Conservation (phyloP, 1,140 invertebrate species). For the Eufriesea mexicana region DNA sequence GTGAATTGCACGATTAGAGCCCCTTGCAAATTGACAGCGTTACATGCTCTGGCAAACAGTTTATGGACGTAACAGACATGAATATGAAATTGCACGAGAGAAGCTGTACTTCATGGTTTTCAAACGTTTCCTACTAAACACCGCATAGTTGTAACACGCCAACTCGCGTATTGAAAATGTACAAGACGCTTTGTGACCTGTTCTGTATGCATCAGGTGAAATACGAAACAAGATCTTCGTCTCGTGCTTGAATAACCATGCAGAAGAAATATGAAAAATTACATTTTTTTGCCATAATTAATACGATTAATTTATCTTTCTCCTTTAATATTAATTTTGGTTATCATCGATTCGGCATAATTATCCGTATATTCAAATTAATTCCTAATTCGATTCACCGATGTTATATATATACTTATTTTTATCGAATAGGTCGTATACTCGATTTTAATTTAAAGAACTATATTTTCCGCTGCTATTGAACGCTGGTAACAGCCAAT, state of each 20-base stretch:
- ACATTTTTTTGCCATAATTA: too few species aligned
- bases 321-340: too few species aligned
- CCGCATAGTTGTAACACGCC: not conserved
- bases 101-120: slow-evolving; percentile 11
- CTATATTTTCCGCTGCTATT: too few species aligned
- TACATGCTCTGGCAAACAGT: not conserved
- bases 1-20: not conserved
- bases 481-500: too few species aligned
- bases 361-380: too few species aligned
- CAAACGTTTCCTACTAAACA: slow-evolving; percentile 19
- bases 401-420: too few species aligned
- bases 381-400: too few species aligned
- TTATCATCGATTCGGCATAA: too few species aligned
- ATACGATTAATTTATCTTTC: not conserved
- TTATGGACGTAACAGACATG: not conserved
- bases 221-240: not conserved
- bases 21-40: not conserved
- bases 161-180: not conserved
- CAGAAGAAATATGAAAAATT: not conserved
- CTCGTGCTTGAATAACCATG: not conserved
- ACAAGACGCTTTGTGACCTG: slow-evolving; percentile 6
- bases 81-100: slow-evolving; percentile 12
- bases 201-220: not conserved
- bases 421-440: too few species aligned
- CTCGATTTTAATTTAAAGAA: too few species aligned